Percentiles rank a stretch among this genome's conserved stretches.
phyloP scores from a whole-genome alignment of 1,140 invertebrate genomes.

The Babylonia areolata region DNA sequence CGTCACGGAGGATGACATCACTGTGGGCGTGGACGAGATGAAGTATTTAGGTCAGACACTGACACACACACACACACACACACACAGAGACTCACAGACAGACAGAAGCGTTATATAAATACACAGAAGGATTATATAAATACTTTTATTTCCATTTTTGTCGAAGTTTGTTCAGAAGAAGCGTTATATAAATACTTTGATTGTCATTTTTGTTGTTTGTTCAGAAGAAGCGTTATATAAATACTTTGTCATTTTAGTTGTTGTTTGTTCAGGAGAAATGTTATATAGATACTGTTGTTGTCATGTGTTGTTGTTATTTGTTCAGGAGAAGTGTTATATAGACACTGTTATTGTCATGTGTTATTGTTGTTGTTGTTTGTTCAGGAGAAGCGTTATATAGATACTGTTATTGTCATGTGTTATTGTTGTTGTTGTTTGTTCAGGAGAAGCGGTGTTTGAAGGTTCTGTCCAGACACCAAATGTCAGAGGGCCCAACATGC shows the following conservation, averaged over 20 bases:
- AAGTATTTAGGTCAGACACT: conserved; percentile 49
- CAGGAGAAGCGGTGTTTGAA: conserved; percentile 58
- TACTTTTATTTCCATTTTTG: neutral
- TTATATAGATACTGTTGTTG: no score
- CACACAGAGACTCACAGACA: neutral
- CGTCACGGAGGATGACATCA: conserved; percentile 48
- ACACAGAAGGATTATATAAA: conserved; percentile 21
- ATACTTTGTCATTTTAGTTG: no score
- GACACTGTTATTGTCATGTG: no score
- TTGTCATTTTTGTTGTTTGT: no score
- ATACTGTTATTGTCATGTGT: neutral
- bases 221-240: neutral
- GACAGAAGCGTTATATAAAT: neutral
- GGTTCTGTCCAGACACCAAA: conserved; percentile 59
- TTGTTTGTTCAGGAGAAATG: neutral
- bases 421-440: conserved; percentile 1
- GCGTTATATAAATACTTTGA: no score
- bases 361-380: no score
- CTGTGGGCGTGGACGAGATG: conserved; percentile 47
- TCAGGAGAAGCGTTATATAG: no score
- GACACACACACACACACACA: no score
- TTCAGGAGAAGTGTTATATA: neutral
- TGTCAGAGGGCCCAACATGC: conserved; percentile 45
- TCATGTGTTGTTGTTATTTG: no score
- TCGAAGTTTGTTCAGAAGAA: neutral